A percentile compares a stretch with the other conserved stretches of the same genome.
phyloP scores from a whole-genome alignment of 2,113 vertebrate genomes.

The Myocastor coypus region DNA sequence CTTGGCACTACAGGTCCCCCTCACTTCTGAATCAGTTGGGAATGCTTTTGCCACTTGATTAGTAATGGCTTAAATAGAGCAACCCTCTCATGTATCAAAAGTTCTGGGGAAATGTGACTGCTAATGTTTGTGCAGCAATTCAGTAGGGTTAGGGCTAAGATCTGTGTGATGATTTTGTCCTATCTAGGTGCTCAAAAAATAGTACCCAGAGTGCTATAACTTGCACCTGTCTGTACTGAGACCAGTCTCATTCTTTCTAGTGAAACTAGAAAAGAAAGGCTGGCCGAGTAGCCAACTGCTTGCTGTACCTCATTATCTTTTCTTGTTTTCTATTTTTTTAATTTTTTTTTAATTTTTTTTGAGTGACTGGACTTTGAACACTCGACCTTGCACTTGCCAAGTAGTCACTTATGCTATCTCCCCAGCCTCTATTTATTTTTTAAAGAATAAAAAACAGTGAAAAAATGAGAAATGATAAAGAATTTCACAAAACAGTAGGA shows the following conservation, averaged over 20 bases:
- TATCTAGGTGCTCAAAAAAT: background rate
- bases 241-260: background rate
- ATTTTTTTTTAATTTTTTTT: too few species aligned
- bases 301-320: background rate
- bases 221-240: background rate
- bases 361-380: too few species aligned
- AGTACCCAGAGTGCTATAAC: background rate
- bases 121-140: background rate
- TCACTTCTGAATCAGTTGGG: background rate
- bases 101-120: background rate
- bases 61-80: background rate
- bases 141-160: background rate
- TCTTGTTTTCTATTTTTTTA: too few species aligned
- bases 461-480: too few species aligned
- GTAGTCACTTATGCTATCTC: too few species aligned
- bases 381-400: too few species aligned
- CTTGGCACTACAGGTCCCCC: background rate
- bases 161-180: background rate
- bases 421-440: too few species aligned
- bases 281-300: background rate
- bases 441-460: too few species aligned
- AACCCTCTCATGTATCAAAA: conserved; percentile 1
- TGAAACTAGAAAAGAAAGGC: background rate
- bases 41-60: conserved; percentile 31
- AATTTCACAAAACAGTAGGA: too few species aligned